These are phyloP conservation scores for Silurus glanis DNA, from an alignment of 2,113 vertebrate genomes.

Conservation along the genomic window DNA sequence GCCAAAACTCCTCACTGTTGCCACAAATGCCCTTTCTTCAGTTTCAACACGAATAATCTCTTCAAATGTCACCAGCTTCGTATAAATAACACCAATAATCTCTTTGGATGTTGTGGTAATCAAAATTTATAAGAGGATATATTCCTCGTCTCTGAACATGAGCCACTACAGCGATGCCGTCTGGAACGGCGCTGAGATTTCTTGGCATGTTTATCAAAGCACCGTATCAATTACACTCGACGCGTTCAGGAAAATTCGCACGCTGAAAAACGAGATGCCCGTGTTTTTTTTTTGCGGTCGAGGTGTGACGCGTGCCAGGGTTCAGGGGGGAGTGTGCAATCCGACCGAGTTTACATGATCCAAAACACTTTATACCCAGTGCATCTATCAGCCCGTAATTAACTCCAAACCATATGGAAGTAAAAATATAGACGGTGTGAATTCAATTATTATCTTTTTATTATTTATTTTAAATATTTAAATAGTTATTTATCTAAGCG, in stretches of 20 bases:
- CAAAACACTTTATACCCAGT: background rate
- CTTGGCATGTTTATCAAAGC: conserved; percentile 37
- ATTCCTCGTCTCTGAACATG: background rate
- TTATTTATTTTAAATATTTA: background rate
- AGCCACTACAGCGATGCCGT: conserved; percentile 7
- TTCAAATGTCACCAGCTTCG: conserved; percentile 24
- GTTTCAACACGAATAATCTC: conserved; percentile 26
- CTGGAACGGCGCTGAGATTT: conserved; percentile 24
- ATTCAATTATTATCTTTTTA: background rate
- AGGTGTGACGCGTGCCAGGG: background rate
- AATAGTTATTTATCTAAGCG: background rate
- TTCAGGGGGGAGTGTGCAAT: background rate
- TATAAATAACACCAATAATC: conserved; percentile 40
- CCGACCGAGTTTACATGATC: background rate
- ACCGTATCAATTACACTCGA: conserved; percentile 11
- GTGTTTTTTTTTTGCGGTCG: background rate
- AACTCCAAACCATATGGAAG: conserved; percentile 6
- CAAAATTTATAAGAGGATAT: conserved; percentile 30
- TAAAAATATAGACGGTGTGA: background rate
- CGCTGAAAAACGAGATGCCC: conserved; percentile 1
- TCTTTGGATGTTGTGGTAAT: conserved; percentile 36
- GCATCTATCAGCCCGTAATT: background rate
- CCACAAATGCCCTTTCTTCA: conserved; percentile 34
- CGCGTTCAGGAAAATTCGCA: background rate
- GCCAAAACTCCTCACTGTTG: conserved; percentile 11